Evolutionary conservation across 2,888 invertebrate genomes (phyloP).

Genomic region (Alentia gelatinosa): DNA sequence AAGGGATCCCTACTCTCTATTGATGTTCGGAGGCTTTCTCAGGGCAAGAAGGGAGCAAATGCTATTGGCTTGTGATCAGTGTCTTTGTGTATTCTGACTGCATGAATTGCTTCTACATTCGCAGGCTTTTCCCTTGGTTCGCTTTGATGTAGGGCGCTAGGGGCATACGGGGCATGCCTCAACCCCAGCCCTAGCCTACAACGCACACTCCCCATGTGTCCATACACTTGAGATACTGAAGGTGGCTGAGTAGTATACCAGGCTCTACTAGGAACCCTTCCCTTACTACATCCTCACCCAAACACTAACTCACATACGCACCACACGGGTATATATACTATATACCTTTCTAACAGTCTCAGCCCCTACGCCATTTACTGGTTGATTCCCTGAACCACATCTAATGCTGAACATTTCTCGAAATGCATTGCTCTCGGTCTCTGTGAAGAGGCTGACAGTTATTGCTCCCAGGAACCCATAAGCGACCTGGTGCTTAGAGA

Average conservation of each 20-base stretch:
- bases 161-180: background rate
- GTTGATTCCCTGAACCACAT: background rate
- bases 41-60: background rate
- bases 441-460: background rate
- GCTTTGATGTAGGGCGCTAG: conserved; percentile 12
- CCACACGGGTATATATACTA: too few relatives aligned
- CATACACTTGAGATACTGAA: background rate
- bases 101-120: conserved; percentile 32
- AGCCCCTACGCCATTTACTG: background rate
- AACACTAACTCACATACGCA: too few relatives aligned
- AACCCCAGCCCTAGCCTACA: background rate
- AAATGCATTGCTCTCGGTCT: background rate
- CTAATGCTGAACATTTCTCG: background rate
- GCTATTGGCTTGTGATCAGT: conserved; percentile 33
- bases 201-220: background rate
- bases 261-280: too few relatives aligned
- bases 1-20: background rate
- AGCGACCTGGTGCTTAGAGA: background rate
- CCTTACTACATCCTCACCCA: too few relatives aligned
- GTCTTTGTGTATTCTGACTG: background rate
- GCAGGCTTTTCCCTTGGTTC: background rate
- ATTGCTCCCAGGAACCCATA: background rate
- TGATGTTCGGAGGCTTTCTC: background rate
- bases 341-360: too few relatives aligned
- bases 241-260: background rate